Percentiles rank a stretch among this genome's conserved stretches.
Evolutionary conservation across 2,888 invertebrate genomes (phyloP).

Genomic region (Lasioglossum lativentre): DNA sequence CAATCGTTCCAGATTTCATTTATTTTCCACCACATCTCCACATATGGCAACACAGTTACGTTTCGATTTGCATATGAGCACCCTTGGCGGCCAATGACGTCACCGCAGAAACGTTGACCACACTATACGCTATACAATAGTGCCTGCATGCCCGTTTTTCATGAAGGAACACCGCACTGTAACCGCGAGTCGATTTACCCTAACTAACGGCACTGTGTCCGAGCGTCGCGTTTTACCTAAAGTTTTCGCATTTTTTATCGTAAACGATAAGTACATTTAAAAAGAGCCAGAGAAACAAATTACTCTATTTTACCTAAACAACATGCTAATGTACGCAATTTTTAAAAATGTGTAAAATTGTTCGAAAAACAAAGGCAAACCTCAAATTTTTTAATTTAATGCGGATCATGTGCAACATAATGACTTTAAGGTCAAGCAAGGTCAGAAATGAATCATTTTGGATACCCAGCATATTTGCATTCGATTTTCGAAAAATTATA

Average conservation of each 20-base stretch:
- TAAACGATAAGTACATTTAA: background rate
- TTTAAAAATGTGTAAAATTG: background rate
- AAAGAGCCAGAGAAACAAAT: background rate
- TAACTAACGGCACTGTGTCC: conserved; percentile 69
- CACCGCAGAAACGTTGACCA: conserved; percentile 50
- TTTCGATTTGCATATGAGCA: conserved; percentile 52
- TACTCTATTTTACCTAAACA: background rate
- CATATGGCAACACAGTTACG: conserved; percentile 37
- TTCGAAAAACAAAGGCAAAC: background rate
- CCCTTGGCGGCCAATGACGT: conserved; percentile 35
- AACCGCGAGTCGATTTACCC: conserved; percentile 26
- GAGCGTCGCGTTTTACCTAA: background rate
- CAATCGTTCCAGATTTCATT: conserved; percentile 49
- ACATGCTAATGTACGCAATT: background rate
- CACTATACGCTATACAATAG: conserved; percentile 54
- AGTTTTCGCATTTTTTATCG: background rate
- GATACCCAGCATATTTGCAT: background rate
- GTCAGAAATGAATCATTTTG: background rate
- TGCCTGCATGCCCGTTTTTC: conserved; percentile 66
- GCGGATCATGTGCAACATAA: background rate
- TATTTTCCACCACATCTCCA: conserved; percentile 28
- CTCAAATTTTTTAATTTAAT: background rate
- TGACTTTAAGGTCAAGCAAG: background rate
- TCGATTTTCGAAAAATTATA: background rate
- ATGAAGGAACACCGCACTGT: conserved; percentile 46